Base-by-base conservation (phyloP, 2,888 invertebrate genomes). In the Aleiodes leptofemur region DNA sequence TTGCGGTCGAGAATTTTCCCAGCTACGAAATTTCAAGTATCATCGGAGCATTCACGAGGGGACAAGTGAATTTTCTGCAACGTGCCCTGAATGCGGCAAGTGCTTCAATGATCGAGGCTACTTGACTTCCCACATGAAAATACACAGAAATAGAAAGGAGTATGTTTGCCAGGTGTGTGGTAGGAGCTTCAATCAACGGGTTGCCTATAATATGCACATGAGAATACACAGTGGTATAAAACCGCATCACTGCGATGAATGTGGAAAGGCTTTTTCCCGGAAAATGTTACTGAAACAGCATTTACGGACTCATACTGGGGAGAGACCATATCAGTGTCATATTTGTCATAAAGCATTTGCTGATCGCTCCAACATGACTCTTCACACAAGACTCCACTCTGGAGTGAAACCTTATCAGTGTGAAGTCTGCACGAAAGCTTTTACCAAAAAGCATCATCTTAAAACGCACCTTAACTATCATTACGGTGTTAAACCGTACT, bases 201-300 rank as follows among this genome's bases (percentile, higher is more conserved):
- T 96, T 5, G 96, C 96, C 8, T 96, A 96, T 90, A 96, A 96
- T 85, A 96, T 96, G 96, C 96, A 96, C 86, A 93, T 95, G 1
- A 91, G 96, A 76, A 96, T 96, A 76, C 96, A 96, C 84, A 95
- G 95, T 77, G 96, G 95, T 11, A 92, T 95, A 0, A 95, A 95
- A 83, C 95, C 95, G 0, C 95, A 95, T 86, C 93, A 93, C 73
- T 95, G 95, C 84, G 91, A 91, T 3, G 93, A 94, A 77, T 96
- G 96, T 83, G 95, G 95, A 56, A 96, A 96, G 86, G 93, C 94
- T n/a, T 96, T 96, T 86, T 95, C 95, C 0, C 91, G 96, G 43
- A 96, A 96, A 90, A 96, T 96, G 96, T 90, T 96, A 0, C 90
- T 96, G 75, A 95, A 95, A 86, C 96, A 96, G 86, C 96, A 96